Base-by-base conservation (phyloP, 2,888 invertebrate genomes). In the Drosophila bunnanda region DNA sequence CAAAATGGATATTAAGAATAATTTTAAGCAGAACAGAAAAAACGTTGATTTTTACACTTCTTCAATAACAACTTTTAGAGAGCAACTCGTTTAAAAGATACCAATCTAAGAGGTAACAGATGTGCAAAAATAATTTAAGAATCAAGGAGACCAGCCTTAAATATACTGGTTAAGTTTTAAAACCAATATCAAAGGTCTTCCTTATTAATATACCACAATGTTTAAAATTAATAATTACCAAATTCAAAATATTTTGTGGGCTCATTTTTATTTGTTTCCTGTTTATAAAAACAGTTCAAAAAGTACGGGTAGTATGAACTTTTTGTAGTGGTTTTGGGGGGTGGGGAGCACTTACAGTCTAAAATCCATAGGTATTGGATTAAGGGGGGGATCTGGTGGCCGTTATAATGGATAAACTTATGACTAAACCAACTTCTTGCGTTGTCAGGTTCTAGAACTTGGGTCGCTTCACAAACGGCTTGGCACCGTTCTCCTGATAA, bases 391-490 rank as follows among this genome's bases (percentile, higher is more conserved):
- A 15, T 50, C 8, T 32, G 53, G 61, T 46, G 30, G 32, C 39
- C 55, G 44, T 44, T 22, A 28, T 20, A 15, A 38, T 28, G 38
- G 30, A 46, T 32, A 32, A 58, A 53, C 52, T 44, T 58, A 68
- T 20, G 17, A 36, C 38, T 70, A 70, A 46, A 25, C 20, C n/a
- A 30, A 32, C 30, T 22, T n/a, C 39, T 36, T 2, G 39, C 25
- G 2, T 25, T 54, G 41, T 39, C n/a, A 20, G 53, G 48, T 48
- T 56, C 58, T 78, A 82, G 10, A 43, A 46, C 4, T 50, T 81
- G 17, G 67, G 17, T 30, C 72, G 81, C 28, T 84, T 84, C 3
- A 56, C 62, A 3, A 46, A 53, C 0, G 67, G 64, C 7, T 65
- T 53, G 4, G 50, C 3, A 1, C 69, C 75, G 41, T 75, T 67